Percentiles rank a stretch among this genome's conserved stretches.
Evolutionary conservation across 2,113 vertebrate genomes (phyloP).

Genomic region (Gopherus evgoodei): DNA sequence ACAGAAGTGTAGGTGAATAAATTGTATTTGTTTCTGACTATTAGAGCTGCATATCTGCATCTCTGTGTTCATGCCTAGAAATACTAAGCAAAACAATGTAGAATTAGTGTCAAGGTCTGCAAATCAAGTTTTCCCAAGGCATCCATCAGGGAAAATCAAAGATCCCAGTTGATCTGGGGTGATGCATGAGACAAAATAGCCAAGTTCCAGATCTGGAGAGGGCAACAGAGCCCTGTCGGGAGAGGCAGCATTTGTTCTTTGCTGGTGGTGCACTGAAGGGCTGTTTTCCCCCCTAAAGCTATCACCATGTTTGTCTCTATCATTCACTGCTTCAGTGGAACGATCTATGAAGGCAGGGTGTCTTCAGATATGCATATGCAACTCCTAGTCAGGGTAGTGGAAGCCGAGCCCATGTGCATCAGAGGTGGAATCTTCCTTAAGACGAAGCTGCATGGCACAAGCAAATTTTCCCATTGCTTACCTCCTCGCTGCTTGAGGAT

Average conservation of each 20-base stretch:
- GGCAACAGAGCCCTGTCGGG: background rate
- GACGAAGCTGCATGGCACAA: background rate
- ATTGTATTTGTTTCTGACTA: background rate
- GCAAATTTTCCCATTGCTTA: background rate
- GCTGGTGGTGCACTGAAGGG: background rate
- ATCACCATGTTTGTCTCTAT: background rate
- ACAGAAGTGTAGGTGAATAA: background rate
- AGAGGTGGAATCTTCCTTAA: background rate
- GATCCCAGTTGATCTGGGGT: background rate
- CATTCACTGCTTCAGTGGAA: background rate
- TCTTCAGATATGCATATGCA: background rate
- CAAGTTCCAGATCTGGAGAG: background rate
- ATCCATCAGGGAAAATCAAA: background rate
- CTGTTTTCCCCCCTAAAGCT: background rate
- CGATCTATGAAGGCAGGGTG: background rate
- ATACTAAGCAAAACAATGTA: fast-evolving
- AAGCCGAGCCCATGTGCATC: background rate
- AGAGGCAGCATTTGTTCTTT: background rate
- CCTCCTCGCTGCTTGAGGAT: constrained; percentile 79
- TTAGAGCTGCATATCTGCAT: background rate
- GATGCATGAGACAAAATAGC: background rate
- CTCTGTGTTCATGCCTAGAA: background rate
- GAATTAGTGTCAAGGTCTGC: background rate
- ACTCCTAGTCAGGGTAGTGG: background rate
- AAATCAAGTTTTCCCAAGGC: background rate